These are phyloP conservation scores for Anisognathus igniventris DNA, from an alignment of 2,797 vertebrate genomes.

Conservation along the genomic window DNA sequence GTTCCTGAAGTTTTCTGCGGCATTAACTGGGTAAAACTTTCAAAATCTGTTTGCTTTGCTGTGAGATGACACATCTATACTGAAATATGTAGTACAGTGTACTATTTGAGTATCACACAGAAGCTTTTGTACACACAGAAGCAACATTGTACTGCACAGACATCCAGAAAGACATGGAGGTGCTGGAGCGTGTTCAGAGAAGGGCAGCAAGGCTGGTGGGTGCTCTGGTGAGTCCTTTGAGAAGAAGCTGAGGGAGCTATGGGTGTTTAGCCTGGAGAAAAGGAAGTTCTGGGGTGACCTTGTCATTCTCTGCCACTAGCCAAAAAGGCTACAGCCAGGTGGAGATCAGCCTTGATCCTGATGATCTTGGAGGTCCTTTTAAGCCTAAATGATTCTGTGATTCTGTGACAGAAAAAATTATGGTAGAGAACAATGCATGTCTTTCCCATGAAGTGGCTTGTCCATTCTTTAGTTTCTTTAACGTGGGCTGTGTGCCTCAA, in stretches of 20 bases:
- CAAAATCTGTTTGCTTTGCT: background rate
- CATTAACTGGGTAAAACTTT: background rate
- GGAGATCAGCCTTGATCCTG: background rate
- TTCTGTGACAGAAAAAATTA: background rate
- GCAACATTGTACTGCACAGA: background rate
- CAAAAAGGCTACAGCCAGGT: background rate
- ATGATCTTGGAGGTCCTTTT: background rate
- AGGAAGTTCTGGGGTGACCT: no score
- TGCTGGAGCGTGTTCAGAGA: background rate
- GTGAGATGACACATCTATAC: background rate
- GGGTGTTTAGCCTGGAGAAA: background rate
- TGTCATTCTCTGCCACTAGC: background rate
- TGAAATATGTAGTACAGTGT: background rate
- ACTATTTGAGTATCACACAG: background rate
- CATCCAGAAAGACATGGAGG: background rate
- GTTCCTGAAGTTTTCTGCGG: background rate
- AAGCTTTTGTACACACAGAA: background rate
- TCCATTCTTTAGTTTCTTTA: background rate
- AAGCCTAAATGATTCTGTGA: background rate
- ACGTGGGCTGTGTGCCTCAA: background rate
- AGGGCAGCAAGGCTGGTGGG: background rate
- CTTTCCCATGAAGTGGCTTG: background rate
- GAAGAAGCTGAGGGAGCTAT: background rate
- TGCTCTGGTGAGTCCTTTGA: background rate
- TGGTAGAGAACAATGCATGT: background rate